phyloP scores from a whole-genome alignment of 2,797 vertebrate genomes.

The Lophotriccus pileatus region DNA sequence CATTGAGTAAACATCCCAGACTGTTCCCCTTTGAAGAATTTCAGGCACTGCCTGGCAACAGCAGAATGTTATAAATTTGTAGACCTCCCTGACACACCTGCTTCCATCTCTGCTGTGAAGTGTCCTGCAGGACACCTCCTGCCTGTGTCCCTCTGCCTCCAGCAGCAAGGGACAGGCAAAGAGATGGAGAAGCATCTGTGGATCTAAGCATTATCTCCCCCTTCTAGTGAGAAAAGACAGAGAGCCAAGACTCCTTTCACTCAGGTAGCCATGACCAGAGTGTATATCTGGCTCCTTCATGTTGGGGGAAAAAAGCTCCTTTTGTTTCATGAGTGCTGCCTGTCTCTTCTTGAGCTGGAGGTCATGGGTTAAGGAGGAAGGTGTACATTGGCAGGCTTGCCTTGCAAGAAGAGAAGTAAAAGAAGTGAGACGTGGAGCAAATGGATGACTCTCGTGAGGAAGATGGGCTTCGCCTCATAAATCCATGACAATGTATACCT shows the following conservation, averaged over 20 bases:
- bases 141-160: not conserved
- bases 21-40: not conserved
- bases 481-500: fast-evolving
- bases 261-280: not conserved
- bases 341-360: not conserved
- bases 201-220: not conserved
- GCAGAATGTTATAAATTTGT: not conserved
- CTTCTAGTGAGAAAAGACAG: not conserved
- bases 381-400: not conserved
- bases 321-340: not conserved
- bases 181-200: not conserved
- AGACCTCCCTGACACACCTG: fast-evolving
- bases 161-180: not conserved
- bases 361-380: not conserved
- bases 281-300: not conserved
- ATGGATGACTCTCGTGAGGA: not conserved
- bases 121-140: not conserved
- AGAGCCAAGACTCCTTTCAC: not conserved
- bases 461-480: not conserved
- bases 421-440: not conserved
- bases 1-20: not conserved
- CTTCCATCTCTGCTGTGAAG: not conserved
- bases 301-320: not conserved
- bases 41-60: not conserved
- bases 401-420: not conserved